phyloP scores from a whole-genome alignment of 1,140 invertebrate genomes.

The Papilio machaon region DNA sequence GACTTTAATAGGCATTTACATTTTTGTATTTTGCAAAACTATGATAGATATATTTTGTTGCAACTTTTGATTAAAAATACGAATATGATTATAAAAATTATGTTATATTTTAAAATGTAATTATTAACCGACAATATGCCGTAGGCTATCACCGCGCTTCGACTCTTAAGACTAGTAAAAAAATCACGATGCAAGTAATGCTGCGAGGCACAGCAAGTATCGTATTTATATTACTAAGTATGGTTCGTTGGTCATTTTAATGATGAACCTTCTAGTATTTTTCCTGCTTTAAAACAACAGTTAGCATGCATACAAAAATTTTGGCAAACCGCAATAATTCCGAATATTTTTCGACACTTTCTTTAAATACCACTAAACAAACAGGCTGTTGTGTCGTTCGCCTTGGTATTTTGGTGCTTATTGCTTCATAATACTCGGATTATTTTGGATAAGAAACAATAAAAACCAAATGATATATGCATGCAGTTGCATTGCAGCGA shows the following conservation, averaged over 20 bases:
- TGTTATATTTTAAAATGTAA: too few relatives aligned
- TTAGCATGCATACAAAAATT: conserved; percentile 12
- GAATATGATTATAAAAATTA: too few relatives aligned
- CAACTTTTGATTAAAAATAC: too few relatives aligned
- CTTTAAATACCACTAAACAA: conserved; percentile 40
- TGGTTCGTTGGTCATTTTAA: not conserved
- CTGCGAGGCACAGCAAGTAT: too few relatives aligned
- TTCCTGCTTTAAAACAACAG: not conserved
- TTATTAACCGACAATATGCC: too few relatives aligned
- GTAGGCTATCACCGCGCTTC: too few relatives aligned
- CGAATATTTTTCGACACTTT: conserved; percentile 28
- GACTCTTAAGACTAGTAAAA: not conserved
- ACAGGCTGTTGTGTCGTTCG: conserved; percentile 23
- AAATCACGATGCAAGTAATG: not conserved
- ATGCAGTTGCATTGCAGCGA: not conserved
- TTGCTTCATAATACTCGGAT: conserved; percentile 31
- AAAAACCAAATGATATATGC: conserved; percentile 26
- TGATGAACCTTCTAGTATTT: conserved; percentile 14
- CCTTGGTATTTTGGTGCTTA: conserved; percentile 38
- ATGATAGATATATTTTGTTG: too few relatives aligned
- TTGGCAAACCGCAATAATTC: conserved; percentile 15
- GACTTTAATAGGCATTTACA: too few relatives aligned
- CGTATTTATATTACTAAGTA: too few relatives aligned
- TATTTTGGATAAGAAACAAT: conserved; percentile 34
- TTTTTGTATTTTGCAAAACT: too few relatives aligned